Conservation (phyloP, 2,113 vertebrate species). For the Trematocara stigmaticum region DNA sequence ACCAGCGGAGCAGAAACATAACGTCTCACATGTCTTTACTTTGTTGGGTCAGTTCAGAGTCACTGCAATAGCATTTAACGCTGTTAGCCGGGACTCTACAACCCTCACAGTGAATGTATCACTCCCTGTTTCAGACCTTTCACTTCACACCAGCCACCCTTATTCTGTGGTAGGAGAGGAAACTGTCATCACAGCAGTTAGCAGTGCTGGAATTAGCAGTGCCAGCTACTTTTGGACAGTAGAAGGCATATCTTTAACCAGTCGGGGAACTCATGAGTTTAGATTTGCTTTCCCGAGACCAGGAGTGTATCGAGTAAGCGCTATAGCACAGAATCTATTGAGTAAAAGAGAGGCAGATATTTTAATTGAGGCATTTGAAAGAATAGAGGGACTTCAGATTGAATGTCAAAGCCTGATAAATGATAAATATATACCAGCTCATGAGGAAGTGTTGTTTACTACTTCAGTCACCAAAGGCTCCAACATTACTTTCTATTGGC, state of each 20-base stretch:
- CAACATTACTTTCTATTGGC: conserved; percentile 71
- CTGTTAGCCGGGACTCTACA: conserved; percentile 54
- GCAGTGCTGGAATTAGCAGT: conserved; percentile 38
- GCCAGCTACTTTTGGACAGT: conserved; percentile 68
- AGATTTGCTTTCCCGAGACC: conserved; percentile 56
- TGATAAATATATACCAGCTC: conserved; percentile 56
- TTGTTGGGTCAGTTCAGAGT: conserved; percentile 56
- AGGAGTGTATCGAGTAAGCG: conserved; percentile 62
- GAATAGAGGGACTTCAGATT: conserved; percentile 61
- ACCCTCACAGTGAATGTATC: conserved; percentile 48
- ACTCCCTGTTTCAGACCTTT: conserved; percentile 51
- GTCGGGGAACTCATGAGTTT: conserved; percentile 44
- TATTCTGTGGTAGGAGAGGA: conserved; percentile 55
- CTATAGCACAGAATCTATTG: conserved; percentile 57
- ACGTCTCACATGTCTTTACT: conserved; percentile 61
- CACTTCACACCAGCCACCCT: conserved; percentile 35
- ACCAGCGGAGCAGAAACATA: background rate
- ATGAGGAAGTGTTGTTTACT: conserved; percentile 45
- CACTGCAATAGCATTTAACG: conserved; percentile 60
- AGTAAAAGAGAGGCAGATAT: conserved; percentile 47
- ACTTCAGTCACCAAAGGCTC: conserved; percentile 64
- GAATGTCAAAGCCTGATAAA: conserved; percentile 32
- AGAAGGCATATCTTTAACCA: conserved; percentile 9
- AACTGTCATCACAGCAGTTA: conserved; percentile 47
- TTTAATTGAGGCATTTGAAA: conserved; percentile 64